These are phyloP conservation scores for Talpa occidentalis DNA, from an alignment of 2,113 vertebrate species.

Conservation along the genomic window DNA sequence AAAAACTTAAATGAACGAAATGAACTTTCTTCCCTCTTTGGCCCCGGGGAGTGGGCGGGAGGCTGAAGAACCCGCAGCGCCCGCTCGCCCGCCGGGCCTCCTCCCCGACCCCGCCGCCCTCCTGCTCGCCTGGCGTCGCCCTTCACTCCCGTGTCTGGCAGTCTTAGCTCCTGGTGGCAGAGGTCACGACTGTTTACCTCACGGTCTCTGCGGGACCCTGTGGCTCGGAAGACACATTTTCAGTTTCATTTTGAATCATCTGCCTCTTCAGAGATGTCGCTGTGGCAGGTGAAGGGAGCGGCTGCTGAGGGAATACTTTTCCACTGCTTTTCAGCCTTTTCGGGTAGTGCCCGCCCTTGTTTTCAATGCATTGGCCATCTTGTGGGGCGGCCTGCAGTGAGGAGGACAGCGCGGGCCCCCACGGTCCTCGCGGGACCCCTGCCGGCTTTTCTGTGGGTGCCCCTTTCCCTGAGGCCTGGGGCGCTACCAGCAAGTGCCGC, in stretches of 20 bases:
- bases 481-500: neutral
- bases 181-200: neutral
- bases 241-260: neutral
- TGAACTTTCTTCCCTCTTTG: no score
- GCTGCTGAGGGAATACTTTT: neutral
- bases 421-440: neutral
- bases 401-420: neutral
- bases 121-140: no score
- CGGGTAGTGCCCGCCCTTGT: neutral
- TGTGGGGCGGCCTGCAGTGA: neutral
- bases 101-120: no score
- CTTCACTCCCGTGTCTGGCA: no score
- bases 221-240: neutral
- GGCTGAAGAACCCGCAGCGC: no score
- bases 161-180: no score
- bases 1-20: no score
- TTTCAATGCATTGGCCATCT: neutral
- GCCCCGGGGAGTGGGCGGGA: no score
- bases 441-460: neutral
- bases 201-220: no score
- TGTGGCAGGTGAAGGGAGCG: no score
- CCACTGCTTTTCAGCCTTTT: neutral
- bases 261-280: conserved; percentile 46
- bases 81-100: no score
- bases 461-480: neutral